These are phyloP conservation scores for Drosophila serrata DNA, from an alignment of 1,140 invertebrate species.

Conservation along the genomic window DNA sequence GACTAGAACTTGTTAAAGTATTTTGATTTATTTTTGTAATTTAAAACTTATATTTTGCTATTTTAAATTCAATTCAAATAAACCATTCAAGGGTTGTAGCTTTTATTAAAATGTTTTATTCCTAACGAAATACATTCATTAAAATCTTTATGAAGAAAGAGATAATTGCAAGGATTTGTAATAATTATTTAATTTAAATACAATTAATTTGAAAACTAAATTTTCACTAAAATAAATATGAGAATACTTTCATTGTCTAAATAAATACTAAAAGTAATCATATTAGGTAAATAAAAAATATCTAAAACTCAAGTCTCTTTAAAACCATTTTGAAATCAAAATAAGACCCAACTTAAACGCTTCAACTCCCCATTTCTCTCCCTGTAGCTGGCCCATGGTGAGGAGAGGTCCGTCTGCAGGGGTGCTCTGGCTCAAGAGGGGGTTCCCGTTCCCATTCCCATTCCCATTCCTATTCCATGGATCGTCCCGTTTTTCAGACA, in stretches of 20 bases:
- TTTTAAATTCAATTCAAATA: no score
- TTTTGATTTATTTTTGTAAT: neutral
- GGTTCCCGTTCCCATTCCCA: neutral
- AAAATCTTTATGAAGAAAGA: no score
- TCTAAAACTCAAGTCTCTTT: no score
- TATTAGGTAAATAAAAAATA: neutral
- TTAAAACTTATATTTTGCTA: neutral
- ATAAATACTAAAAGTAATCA: neutral
- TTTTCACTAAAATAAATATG: neutral
- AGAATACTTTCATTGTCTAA: neutral
- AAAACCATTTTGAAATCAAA: neutral
- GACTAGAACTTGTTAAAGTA: neutral
- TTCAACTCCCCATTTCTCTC: neutral
- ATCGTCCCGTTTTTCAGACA: slow-evolving; percentile 19
- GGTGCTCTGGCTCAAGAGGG: slow-evolving; percentile 1
- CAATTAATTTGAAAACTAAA: no score
- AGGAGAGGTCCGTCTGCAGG: neutral
- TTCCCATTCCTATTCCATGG: neutral
- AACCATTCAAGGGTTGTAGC: neutral
- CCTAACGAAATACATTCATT: no score
- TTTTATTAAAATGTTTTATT: no score
- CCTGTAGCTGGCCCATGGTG: neutral
- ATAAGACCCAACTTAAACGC: neutral
- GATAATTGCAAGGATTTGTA: no score
- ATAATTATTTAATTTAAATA: no score